A percentile compares a stretch with the other conserved stretches of the same genome.
These are phyloP conservation scores for Ptychochromis oligacanthus DNA, from an alignment of 2,113 vertebrate genomes.

Conservation along the genomic window DNA sequence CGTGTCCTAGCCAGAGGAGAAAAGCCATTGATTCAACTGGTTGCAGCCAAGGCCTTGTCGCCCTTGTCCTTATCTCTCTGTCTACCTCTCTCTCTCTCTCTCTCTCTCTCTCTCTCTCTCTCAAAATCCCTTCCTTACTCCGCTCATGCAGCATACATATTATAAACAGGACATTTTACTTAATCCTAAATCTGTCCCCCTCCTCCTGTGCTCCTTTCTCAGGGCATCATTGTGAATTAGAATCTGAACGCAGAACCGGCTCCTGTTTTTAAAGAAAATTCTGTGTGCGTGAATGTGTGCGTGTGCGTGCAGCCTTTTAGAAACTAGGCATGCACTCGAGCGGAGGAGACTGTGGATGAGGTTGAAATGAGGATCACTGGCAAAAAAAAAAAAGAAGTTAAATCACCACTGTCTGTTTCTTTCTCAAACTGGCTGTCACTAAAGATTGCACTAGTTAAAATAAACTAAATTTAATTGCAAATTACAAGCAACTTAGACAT, in stretches of 20 bases:
- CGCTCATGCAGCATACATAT: slow-evolving; percentile 2
- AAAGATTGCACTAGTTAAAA: too few species aligned
- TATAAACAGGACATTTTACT: slow-evolving; percentile 31
- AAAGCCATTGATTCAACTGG: slow-evolving; percentile 63
- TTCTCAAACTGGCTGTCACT: too few species aligned
- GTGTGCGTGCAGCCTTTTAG: too few species aligned
- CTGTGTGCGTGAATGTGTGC: neutral
- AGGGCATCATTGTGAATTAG: slow-evolving; percentile 21
- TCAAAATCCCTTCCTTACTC: slow-evolving; percentile 28
- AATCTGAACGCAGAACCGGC: neutral
- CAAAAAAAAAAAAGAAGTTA: too few species aligned
- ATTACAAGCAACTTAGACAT: too few species aligned
- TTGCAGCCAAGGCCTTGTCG: slow-evolving; percentile 41
- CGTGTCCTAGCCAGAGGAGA: slow-evolving; percentile 66
- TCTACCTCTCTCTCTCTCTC: slow-evolving; percentile 7
- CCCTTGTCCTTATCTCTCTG: slow-evolving; percentile 54
- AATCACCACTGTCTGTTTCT: too few species aligned
- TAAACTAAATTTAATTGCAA: too few species aligned
- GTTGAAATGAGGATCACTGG: neutral
- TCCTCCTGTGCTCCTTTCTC: slow-evolving; percentile 29
- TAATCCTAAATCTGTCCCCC: slow-evolving; percentile 48
- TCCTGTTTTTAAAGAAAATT: neutral
- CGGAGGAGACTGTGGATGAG: neutral
- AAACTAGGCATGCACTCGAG: too few species aligned
- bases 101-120: slow-evolving; percentile 21